Evolutionary conservation across 2,888 invertebrate genomes (phyloP), one percentile per base, ranked within the genome.

Genomic region (Cryptus armator): DNA sequence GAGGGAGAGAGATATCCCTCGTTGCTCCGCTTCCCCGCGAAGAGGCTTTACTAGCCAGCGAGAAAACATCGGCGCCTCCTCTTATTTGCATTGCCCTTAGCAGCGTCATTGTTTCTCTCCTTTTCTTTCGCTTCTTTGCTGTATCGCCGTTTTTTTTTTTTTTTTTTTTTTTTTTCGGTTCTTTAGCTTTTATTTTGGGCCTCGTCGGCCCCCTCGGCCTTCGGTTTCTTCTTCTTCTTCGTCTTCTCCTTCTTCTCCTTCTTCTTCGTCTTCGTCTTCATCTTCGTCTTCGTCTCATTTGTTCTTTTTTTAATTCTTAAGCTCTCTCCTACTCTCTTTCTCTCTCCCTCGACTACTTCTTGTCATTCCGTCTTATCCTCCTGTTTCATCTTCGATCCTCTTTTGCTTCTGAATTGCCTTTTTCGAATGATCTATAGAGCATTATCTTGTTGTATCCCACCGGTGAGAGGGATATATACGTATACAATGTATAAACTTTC

Each of bases 61-160:
- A 89, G 90, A 93, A 93, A 93, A 93, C 93, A 93, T 93, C 90
- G 90, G 89, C 90, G 91, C 92, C 91, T 91, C 81, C 68, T 74
- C 70, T 91, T 92, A 92, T 92, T 92, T 92, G 91, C 92, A 92
- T 92, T 92, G 91, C 91, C 79, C 91, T 91, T 90, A 89, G 88
- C 89, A 78, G 88, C 89, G 87, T 89, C 88, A 89, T 88, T 89
- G 88, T 89, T 87, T 87, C 86, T 84, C 81, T 81, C 77, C 56
- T 72, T 51, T 74, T 46, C 16, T 53, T 37, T 67, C 51, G 43
- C 16, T 62, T 62, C 66, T 56, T 64, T 62, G 56, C 53, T 53
- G 24, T 10, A 3, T 29, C 19, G 37, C 37, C 37, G 9, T 37
- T 56, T 16, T 44, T 46, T 19, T 44, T 62, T 66, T 53, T 56